These are phyloP conservation scores for Girardia tigrina DNA, from an alignment of 2,888 invertebrate genomes.

Conservation along the genomic window DNA sequence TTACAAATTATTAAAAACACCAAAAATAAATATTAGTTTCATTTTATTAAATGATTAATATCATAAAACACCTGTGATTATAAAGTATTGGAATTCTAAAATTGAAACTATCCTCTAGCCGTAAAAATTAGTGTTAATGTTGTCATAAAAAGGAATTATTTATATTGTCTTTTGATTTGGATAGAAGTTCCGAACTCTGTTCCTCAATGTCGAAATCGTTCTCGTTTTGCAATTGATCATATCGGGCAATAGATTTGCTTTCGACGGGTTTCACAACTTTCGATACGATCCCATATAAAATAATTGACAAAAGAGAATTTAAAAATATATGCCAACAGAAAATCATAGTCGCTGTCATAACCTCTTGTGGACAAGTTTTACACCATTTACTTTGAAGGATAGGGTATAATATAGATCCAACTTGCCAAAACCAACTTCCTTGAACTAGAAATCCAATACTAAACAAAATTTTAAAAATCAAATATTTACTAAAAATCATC, in stretches of 20 bases:
- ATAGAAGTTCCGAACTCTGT: neutral
- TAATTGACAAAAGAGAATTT: neutral
- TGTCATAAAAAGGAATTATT: constrained; percentile 4
- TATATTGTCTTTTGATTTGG: neutral
- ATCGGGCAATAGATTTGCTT: neutral
- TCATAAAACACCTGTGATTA: no score
- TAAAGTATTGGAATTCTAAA: no score
- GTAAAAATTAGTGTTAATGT: no score
- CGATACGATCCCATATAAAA: neutral
- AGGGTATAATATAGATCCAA: constrained; percentile 53
- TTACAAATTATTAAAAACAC: no score
- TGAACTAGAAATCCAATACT: constrained; percentile 45
- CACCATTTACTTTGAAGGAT: constrained; percentile 35
- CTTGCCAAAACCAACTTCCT: constrained; percentile 54
- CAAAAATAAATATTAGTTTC: no score
- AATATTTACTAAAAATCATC: neutral
- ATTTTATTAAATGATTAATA: no score
- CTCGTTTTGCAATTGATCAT: neutral
- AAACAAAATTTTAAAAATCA: neutral
- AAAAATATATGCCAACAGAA: constrained; percentile 44
- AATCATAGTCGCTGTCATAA: constrained; percentile 51
- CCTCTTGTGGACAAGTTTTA: constrained; percentile 44
- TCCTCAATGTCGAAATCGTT: neutral
- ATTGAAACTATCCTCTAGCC: no score
- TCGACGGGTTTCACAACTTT: neutral